phyloP scores from a whole-genome alignment of 2,888 invertebrate species.

The Neoitamus cyanurus region DNA sequence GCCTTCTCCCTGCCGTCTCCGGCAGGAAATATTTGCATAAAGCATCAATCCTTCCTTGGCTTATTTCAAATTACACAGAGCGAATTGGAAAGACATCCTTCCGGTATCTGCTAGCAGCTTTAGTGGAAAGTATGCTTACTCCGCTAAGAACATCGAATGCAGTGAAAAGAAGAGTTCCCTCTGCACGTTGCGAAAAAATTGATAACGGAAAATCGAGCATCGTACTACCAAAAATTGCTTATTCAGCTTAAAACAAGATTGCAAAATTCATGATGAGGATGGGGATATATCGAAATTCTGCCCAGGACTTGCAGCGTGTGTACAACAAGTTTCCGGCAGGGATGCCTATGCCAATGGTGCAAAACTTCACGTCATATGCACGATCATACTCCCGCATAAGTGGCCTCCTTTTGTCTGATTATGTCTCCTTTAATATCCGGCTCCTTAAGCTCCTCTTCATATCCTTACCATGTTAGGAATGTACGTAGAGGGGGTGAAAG shows the following conservation, averaged over 20 bases:
- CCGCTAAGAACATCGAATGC: constrained; percentile 8
- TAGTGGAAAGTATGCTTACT: neutral
- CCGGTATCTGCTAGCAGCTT: neutral
- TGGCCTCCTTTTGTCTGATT: constrained; percentile 24
- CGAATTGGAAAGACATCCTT: neutral
- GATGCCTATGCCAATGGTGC: neutral
- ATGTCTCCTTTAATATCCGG: neutral
- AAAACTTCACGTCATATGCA: neutral
- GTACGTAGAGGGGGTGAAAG: neutral
- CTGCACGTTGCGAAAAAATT: neutral
- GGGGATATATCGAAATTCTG: constrained; percentile 14
- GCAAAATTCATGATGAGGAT: neutral
- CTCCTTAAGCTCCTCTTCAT: neutral
- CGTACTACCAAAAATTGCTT: constrained; percentile 14
- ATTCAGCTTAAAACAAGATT: constrained; percentile 2
- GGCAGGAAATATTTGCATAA: neutral
- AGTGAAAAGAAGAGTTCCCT: neutral
- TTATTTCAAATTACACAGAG: neutral
- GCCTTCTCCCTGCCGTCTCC: neutral
- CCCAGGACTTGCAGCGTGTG: neutral
- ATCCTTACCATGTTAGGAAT: constrained; percentile 7
- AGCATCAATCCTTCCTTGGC: neutral
- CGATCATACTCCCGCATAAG: neutral
- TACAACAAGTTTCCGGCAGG: neutral
- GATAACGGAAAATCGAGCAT: constrained; percentile 9